Base-by-base conservation (phyloP, 2,888 invertebrate species). In the Lasiommata megera region DNA sequence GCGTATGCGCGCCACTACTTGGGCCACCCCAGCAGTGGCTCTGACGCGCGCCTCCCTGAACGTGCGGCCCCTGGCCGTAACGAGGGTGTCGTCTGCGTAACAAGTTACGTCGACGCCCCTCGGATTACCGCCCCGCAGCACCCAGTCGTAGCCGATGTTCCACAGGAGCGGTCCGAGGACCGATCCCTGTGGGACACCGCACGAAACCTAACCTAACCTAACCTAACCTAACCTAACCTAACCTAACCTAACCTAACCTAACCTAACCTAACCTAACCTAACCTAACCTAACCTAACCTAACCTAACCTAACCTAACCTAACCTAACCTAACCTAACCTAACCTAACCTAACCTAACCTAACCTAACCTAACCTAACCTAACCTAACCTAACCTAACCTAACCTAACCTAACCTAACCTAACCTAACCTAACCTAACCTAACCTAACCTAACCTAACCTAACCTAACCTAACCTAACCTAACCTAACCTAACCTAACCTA, bases 371-470 rank as follows among this genome's bases (percentile, higher is more conserved):
- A 67, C 63, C 66, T 61, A 64, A 66, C 66, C 67, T 64, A 63
- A 65, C 65, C 66, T 63, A 64, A 67, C 65, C 67, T 64, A 60
- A 65, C 67, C 64, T 67, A 63, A 64, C 66, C 64, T 67, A 63
- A 66, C 67, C 66, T 67, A 64, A 63, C 58, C 61, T 61, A 52
- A 67, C 66, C 67, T 66, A 64, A 67, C 66, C 67, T 66, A 65
- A 66, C 67, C 68, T 64, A 67, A 68, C 68, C 66, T 64, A 66
- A 66, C 68, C 68, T 66, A 66, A 68, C 66, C 67, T 65, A 66
- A 68, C 67, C 68, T 65, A 66, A 69, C 67, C 68, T 66, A 67
- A 68, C 69, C 69, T 64, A 67, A 69, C 68, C 68, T 67, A 65
- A 67, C 66, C 63, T 66, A 64, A 63, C 66, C 66, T 62, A 67